These are phyloP conservation scores for Druon quercuslanigerum DNA, from an alignment of 1,140 invertebrate genomes.

Conservation along the genomic window DNA sequence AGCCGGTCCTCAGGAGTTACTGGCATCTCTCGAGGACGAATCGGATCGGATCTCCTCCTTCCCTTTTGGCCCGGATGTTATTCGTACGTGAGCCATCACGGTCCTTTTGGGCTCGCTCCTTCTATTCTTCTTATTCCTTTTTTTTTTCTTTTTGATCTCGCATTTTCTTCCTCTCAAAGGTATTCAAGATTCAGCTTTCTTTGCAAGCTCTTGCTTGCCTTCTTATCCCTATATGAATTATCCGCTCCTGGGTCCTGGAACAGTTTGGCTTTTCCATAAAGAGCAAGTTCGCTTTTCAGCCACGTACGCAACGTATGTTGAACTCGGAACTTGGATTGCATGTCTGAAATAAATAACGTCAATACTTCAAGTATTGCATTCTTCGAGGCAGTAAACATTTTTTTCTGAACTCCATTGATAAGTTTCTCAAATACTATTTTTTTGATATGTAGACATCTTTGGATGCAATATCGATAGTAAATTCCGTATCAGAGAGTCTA, in stretches of 20 bases:
- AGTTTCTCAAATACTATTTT: too few species aligned
- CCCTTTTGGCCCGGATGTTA: conserved; percentile 53
- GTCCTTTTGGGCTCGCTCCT: conserved; percentile 54
- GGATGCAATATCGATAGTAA: too few species aligned
- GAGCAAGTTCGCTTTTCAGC: too few species aligned
- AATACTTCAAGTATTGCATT: too few species aligned
- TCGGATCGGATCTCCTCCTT: conserved; percentile 53
- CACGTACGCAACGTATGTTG: too few species aligned
- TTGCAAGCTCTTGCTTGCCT: conserved; percentile 44
- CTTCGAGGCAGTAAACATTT: too few species aligned
- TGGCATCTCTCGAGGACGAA: conserved; percentile 58
- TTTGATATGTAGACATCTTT: too few species aligned
- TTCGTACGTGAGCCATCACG: conserved; percentile 58
- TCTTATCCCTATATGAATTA: conserved; percentile 57
- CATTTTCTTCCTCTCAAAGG: conserved; percentile 55
- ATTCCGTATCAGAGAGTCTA: too few species aligned
- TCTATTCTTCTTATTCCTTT: conserved; percentile 49
- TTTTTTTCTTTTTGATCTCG: conserved; percentile 50
- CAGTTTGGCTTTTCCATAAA: conserved; percentile 29
- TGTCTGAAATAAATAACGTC: too few species aligned
- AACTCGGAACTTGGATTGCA: too few species aligned
- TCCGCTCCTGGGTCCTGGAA: conserved; percentile 49
- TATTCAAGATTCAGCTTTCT: conserved; percentile 52
- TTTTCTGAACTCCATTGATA: too few species aligned
- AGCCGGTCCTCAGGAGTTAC: conserved; percentile 53